Conservation (phyloP, 2,113 vertebrate genomes). For the Ancistrus triradiatus region DNA sequence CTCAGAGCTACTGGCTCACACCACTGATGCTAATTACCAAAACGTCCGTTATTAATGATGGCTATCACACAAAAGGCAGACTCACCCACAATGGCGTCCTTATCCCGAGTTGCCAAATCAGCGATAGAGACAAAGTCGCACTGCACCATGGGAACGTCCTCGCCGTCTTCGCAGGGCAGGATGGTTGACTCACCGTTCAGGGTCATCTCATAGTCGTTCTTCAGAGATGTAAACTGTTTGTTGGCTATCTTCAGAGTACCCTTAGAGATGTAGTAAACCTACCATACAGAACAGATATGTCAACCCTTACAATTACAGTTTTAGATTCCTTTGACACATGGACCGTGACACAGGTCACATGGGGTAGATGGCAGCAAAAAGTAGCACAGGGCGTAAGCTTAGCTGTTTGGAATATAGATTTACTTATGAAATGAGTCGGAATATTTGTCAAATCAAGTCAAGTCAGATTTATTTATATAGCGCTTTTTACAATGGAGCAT, state of each 20-base stretch:
- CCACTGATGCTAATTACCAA: constrained; percentile 39
- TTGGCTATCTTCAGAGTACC: constrained; percentile 92
- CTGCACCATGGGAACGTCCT: constrained; percentile 84
- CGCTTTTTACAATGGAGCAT: too few relatives aligned
- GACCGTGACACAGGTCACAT: too few relatives aligned
- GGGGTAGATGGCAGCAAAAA: too few relatives aligned
- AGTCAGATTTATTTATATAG: too few relatives aligned
- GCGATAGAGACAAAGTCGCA: constrained; percentile 84
- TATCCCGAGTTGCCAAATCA: constrained; percentile 79
- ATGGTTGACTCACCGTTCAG: constrained; percentile 84
- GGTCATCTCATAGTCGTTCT: constrained; percentile 98
- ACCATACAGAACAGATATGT: constrained; percentile 21
- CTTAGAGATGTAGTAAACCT: constrained; percentile 96
- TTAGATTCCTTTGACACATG: too few relatives aligned
- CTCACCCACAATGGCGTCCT: constrained; percentile 87
- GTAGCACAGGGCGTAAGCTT: too few relatives aligned
- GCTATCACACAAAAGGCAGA: not conserved
- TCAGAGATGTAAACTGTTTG: constrained; percentile 91
- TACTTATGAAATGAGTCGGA: too few relatives aligned
- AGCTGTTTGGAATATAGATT: too few relatives aligned
- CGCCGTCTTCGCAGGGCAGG: constrained; percentile 84
- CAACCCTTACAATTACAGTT: not conserved
- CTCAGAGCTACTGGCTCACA: constrained; percentile 6
- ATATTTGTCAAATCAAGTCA: too few relatives aligned
- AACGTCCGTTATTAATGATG: constrained; percentile 33